Evolutionary conservation across 2,797 vertebrate genomes (phyloP).

Genomic region (Lepidocolaptes lacrymiger): DNA sequence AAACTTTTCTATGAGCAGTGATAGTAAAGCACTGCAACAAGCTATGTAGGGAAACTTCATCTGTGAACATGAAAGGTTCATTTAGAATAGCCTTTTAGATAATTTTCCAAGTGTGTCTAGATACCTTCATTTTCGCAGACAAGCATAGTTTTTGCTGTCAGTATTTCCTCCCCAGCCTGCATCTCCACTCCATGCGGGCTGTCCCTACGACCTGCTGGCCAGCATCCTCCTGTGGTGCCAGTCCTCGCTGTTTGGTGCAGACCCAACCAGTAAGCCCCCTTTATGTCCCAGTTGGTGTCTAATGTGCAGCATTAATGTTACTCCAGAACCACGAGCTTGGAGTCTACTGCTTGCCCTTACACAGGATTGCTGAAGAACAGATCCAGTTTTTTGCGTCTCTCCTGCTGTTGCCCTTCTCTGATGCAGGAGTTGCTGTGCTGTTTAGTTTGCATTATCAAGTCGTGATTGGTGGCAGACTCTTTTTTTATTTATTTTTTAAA

Average conservation of each 20-base stretch:
- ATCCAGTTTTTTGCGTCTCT: not conserved
- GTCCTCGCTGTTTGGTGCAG: not conserved
- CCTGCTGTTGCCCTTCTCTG: not conserved
- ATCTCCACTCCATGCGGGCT: not conserved
- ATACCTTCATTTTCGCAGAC: not conserved
- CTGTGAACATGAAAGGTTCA: not conserved
- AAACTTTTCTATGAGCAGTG: not conserved
- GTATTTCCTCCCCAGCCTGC: rapidly evolving
- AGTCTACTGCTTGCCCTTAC: not conserved
- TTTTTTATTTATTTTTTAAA: not conserved
- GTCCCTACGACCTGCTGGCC: not conserved
- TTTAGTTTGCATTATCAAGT: not conserved
- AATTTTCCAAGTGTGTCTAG: not conserved
- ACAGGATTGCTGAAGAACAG: not conserved
- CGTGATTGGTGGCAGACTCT: not conserved
- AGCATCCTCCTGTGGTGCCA: rapidly evolving
- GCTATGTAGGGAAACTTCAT: not conserved
- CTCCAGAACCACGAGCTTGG: not conserved
- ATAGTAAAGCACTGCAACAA: not conserved
- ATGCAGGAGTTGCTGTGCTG: not conserved
- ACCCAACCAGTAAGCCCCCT: not conserved
- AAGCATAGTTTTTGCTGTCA: not conserved
- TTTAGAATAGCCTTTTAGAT: not conserved
- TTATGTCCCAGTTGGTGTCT: not conserved
- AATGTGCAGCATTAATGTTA: not conserved